phyloP scores from a whole-genome alignment of 2,797 vertebrate species.

The Crypturellus tataupa region DNA sequence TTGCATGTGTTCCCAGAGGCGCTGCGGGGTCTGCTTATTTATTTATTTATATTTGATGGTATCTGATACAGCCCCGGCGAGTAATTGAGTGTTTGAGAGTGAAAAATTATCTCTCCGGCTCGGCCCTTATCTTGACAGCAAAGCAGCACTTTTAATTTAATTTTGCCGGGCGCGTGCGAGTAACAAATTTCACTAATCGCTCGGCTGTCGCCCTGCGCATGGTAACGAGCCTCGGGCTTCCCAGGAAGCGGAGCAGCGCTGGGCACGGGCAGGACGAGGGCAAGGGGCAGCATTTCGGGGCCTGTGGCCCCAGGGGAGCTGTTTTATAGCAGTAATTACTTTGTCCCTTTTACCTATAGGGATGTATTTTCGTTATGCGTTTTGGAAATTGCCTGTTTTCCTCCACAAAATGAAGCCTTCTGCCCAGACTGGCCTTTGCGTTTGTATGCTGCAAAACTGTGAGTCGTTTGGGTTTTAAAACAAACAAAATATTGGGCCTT shows the following conservation, averaged over 20 bases:
- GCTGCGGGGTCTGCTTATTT: conserved; percentile 6
- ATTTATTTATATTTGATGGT: conserved; percentile 68
- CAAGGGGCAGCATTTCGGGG: accelerated
- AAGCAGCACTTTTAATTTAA: conserved; percentile 87
- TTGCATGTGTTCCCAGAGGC: conserved; percentile 80
- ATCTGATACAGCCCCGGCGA: conserved; percentile 81
- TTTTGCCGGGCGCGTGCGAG: conserved; percentile 82
- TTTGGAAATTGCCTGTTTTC: conserved; percentile 48
- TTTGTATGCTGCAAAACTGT: conserved; percentile 35
- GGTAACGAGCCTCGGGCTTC: conserved; percentile 79
- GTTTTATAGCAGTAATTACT: conserved; percentile 49
- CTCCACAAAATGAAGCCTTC: conserved; percentile 53
- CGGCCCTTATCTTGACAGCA: conserved; percentile 85
- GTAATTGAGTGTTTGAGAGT: conserved; percentile 87
- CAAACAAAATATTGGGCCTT: conserved; percentile 9
- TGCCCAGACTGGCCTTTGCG: conserved; percentile 40
- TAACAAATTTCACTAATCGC: conserved; percentile 86
- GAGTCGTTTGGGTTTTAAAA: conserved; percentile 50
- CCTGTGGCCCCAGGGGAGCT: conserved; percentile 44
- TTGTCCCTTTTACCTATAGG: conserved; percentile 10
- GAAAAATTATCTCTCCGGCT: conserved; percentile 85
- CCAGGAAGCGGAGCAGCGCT: conserved; percentile 48
- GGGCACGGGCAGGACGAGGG: conserved; percentile 20
- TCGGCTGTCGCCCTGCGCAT: conserved; percentile 77
- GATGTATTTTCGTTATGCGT: conserved; percentile 40